These are phyloP conservation scores for Hippolais icterina DNA, from an alignment of 2,113 vertebrate species.

Conservation along the genomic window DNA sequence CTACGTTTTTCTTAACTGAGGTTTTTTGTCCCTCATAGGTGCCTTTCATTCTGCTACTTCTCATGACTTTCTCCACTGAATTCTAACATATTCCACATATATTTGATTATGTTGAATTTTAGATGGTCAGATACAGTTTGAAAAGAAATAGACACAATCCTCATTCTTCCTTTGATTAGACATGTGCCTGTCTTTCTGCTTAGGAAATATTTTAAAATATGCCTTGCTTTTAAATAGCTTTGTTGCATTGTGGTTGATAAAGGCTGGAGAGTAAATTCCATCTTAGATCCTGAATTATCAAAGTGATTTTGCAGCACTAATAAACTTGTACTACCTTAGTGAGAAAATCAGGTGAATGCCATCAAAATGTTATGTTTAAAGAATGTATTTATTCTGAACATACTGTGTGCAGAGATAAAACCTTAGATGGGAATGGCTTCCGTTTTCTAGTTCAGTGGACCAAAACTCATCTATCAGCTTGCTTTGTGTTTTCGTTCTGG, in stretches of 20 bases:
- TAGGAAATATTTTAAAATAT: background rate
- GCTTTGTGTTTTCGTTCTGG: background rate
- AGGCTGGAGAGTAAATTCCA: background rate
- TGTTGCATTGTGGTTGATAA: rapidly evolving
- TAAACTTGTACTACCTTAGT: background rate
- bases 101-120: background rate
- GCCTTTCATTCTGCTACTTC: background rate
- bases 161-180: background rate
- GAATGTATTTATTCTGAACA: background rate
- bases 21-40: background rate
- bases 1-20: background rate
- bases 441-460: background rate
- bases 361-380: background rate
- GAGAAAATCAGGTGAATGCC: background rate
- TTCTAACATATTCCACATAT: background rate
- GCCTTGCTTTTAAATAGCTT: background rate
- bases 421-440: background rate
- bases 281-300: background rate
- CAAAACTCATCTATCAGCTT: background rate
- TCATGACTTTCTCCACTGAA: background rate
- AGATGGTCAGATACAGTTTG: background rate
- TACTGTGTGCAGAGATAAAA: background rate
- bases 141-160: background rate
- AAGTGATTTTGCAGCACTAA: background rate
- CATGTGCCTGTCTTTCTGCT: background rate